phyloP scores from a whole-genome alignment of 2,113 vertebrate genomes.

The Callopanchax toddi region DNA sequence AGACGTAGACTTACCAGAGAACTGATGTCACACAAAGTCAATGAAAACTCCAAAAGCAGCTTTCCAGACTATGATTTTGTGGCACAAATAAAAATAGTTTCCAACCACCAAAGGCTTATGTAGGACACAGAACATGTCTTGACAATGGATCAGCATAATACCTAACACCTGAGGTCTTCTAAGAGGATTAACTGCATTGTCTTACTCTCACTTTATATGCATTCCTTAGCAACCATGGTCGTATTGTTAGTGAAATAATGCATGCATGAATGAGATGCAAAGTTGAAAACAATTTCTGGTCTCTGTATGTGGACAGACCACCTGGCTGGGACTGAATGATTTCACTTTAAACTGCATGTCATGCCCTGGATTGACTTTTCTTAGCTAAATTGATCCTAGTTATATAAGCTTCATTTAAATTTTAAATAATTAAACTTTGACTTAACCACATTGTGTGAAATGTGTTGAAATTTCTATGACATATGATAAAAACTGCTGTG shows the following conservation, averaged over 20 bases:
- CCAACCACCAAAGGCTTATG: conserved; percentile 74
- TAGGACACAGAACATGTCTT: conserved; percentile 85
- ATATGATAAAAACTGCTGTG: too few species aligned
- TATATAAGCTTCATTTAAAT: too few species aligned
- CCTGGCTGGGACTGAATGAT: too few species aligned
- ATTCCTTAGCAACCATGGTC: conserved; percentile 24
- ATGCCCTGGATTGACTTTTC: too few species aligned
- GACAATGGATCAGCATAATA: conserved; percentile 88
- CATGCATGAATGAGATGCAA: too few species aligned
- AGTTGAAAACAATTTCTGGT: too few species aligned
- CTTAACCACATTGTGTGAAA: too few species aligned
- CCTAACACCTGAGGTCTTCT: conserved; percentile 86
- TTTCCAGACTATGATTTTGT: conserved; percentile 46
- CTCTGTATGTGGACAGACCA: too few species aligned
- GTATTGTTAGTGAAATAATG: not conserved
- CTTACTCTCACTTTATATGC: conserved; percentile 70
- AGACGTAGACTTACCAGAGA: conserved; percentile 48
- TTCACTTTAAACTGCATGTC: too few species aligned
- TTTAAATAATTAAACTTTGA: too few species aligned
- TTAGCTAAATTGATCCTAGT: too few species aligned
- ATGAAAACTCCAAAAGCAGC: conserved; percentile 12
- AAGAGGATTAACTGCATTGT: conserved; percentile 89
- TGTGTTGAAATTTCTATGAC: too few species aligned
- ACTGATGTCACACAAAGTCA: conserved; percentile 1
- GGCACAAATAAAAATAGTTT: conserved; percentile 31